Evolutionary conservation across 2,797 vertebrate genomes (phyloP).

Genomic region (Heterohyrax brucei): DNA sequence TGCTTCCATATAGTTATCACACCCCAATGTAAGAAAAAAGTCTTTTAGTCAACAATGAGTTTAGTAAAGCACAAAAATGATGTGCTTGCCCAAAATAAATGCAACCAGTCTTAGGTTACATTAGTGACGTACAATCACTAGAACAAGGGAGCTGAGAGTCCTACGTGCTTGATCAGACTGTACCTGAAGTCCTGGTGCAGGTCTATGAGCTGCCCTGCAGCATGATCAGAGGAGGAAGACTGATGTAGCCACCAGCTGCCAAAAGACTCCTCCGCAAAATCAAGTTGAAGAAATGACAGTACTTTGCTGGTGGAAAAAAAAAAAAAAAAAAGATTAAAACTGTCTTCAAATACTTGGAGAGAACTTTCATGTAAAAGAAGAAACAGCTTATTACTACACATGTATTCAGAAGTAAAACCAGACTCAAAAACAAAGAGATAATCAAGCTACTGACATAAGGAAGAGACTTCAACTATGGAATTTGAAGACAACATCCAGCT

Average conservation of each 20-base stretch:
- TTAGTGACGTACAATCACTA: background rate
- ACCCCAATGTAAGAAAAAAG: background rate
- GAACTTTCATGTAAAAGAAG: background rate
- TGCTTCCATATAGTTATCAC: background rate
- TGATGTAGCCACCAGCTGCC: background rate
- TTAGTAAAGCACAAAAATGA: background rate
- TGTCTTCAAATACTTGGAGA: background rate
- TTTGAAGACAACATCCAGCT: fast-evolving
- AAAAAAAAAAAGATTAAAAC: background rate
- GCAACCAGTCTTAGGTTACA: background rate
- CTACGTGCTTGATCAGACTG: background rate
- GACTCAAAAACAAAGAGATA: background rate
- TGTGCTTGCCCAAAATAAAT: background rate
- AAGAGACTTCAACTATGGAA: background rate
- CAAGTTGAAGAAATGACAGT: background rate
- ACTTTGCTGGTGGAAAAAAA: background rate
- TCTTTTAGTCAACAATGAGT: background rate
- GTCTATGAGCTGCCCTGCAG: background rate
- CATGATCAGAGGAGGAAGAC: background rate
- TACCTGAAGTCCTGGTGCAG: background rate
- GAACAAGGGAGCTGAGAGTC: background rate
- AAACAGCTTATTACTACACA: background rate
- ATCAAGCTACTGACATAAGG: background rate
- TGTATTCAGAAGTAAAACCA: background rate
- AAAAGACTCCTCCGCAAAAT: background rate